Percentiles rank a stretch among this genome's conserved stretches.
Evolutionary conservation across 2,797 vertebrate genomes (phyloP).

Genomic region (Pelochelys cantorii): DNA sequence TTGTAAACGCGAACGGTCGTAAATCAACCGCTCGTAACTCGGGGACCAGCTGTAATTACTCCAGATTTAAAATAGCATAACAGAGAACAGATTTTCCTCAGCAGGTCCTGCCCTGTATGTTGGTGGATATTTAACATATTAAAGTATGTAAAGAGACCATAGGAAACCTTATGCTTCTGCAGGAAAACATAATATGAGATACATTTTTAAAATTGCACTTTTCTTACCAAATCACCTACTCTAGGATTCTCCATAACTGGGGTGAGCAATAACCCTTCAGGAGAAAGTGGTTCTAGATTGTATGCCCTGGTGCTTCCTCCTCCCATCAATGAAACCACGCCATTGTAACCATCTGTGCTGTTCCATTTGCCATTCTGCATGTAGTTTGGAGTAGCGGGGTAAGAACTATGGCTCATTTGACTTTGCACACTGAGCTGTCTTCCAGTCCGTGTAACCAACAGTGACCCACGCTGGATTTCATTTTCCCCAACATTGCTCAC

Average conservation of each 20-base stretch:
- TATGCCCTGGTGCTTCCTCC: slow-evolving; percentile 38
- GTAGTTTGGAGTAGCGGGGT: slow-evolving; percentile 73
- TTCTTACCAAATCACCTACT: slow-evolving; percentile 61
- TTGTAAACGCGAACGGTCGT: too few relatives aligned
- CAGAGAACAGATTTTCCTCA: neutral
- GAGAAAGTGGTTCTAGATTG: slow-evolving; percentile 41
- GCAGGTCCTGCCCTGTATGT: neutral
- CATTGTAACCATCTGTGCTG: slow-evolving; percentile 81
- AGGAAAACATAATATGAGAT: fast-evolving
- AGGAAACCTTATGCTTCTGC: fast-evolving
- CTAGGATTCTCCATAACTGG: slow-evolving; percentile 84
- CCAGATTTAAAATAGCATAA: neutral
- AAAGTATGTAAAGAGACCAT: neutral
- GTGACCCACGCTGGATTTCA: slow-evolving; percentile 75
- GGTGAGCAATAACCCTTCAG: slow-evolving; percentile 71
- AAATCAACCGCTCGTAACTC: too few relatives aligned
- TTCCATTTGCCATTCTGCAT: slow-evolving; percentile 79
- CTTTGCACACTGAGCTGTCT: slow-evolving; percentile 84
- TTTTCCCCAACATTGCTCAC: slow-evolving; percentile 76
- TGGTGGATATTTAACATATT: neutral
- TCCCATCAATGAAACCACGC: slow-evolving; percentile 66
- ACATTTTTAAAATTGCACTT: fast-evolving
- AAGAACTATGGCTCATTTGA: slow-evolving; percentile 81
- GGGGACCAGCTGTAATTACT: neutral
- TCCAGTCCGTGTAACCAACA: slow-evolving; percentile 75